Conservation (phyloP, 1,140 invertebrate genomes). For the Rhynchophorus ferrugineus region DNA sequence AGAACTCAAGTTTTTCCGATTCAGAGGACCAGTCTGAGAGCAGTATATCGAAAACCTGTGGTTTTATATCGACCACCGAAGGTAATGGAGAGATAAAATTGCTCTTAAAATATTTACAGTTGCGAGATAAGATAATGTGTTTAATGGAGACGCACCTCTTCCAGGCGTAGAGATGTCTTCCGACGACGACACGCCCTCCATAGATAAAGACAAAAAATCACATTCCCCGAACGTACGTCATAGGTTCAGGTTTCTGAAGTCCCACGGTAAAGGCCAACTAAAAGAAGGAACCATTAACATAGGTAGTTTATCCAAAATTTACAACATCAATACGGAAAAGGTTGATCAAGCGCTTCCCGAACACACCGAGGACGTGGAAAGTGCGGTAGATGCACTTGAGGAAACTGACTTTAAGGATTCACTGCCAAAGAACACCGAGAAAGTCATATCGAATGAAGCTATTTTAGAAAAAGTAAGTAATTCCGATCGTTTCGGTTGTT, state of each 20-base stretch:
- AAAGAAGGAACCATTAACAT: conserved; percentile 30
- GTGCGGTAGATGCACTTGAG: conserved; percentile 48
- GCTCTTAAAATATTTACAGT: too few species aligned
- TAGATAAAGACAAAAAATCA: conserved; percentile 30
- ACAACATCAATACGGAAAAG: conserved; percentile 35
- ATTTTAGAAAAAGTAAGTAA: conserved; percentile 19
- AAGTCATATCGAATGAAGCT: conserved; percentile 10
- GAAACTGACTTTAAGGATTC: conserved; percentile 23
- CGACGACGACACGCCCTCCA: conserved; percentile 36
- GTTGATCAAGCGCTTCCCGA: conserved; percentile 28
- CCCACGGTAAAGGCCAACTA: conserved; percentile 11
- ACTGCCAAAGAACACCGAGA: conserved; percentile 1
- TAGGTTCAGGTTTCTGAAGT: conserved; percentile 26
- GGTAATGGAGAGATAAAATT: conserved; percentile 24
- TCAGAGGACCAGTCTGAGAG: conserved; percentile 46
- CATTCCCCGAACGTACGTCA: conserved; percentile 17
- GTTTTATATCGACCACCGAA: conserved; percentile 38
- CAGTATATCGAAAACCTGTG: conserved; percentile 39
- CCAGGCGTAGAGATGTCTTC: conserved; percentile 39
- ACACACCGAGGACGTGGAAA: conserved; percentile 44
- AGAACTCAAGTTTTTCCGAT: conserved; percentile 52
- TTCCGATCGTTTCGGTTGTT: background rate
- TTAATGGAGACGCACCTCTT: background rate
- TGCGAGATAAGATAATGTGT: background rate
- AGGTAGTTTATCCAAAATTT: conserved; percentile 29